Evolutionary conservation across 2,888 invertebrate genomes (phyloP).

Genomic region (Cenopis cana): DNA sequence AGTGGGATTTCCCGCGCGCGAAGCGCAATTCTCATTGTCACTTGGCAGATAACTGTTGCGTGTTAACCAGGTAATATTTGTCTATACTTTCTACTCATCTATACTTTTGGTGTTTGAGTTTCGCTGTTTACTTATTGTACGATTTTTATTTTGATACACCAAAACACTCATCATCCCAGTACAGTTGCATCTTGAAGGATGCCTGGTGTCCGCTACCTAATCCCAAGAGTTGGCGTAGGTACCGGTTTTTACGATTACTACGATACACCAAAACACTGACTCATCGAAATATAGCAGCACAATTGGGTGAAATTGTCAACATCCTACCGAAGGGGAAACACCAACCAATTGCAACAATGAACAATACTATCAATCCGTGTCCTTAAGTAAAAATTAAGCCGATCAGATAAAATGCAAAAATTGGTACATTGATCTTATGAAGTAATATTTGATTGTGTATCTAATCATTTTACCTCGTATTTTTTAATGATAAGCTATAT

Average conservation of each 20-base stretch:
- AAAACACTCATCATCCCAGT: too few species aligned
- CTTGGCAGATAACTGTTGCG: too few species aligned
- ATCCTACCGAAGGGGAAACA: conserved; percentile 32
- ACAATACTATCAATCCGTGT: conserved; percentile 18
- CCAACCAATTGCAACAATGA: conserved; percentile 2
- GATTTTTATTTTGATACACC: conserved; percentile 7
- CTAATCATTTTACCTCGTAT: conserved; percentile 26
- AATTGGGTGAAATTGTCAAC: conserved; percentile 37
- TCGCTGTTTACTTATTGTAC: too few species aligned
- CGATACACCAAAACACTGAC: conserved; percentile 19
- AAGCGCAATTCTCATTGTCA: too few species aligned
- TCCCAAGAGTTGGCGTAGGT: too few species aligned
- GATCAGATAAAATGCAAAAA: conserved; percentile 13
- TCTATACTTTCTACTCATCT: too few species aligned
- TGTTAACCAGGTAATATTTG: too few species aligned
- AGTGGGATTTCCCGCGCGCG: too few species aligned
- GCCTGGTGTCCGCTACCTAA: too few species aligned
- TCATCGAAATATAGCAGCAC: conserved; percentile 18
- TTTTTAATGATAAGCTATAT: conserved; percentile 25
- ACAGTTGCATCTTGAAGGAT: too few species aligned
- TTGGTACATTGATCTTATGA: conserved; percentile 7
- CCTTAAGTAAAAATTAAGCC: conserved; percentile 22
- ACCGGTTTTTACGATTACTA: too few species aligned
- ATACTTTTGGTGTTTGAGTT: too few species aligned
- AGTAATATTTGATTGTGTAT: conserved; percentile 9